Evolutionary conservation across 2,888 invertebrate species (phyloP).

Genomic region (Prenolepis imparis): DNA sequence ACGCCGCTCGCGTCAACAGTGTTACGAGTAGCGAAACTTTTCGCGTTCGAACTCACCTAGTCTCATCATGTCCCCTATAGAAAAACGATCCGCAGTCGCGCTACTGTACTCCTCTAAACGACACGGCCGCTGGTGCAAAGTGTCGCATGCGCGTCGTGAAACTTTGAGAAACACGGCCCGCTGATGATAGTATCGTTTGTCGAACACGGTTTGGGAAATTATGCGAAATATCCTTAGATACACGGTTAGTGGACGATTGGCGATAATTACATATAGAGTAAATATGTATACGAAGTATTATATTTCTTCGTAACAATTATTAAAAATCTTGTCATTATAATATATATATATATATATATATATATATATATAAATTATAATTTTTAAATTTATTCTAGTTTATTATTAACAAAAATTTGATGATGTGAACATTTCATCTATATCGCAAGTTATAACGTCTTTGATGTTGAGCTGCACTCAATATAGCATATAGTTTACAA

Average conservation of each 20-base stretch:
- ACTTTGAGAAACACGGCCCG: constrained; percentile 49
- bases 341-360: too few species aligned
- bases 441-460: not conserved
- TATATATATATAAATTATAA: too few species aligned
- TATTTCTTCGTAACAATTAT: not conserved
- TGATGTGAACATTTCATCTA: not conserved
- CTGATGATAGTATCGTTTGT: constrained; percentile 38
- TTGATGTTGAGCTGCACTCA: not conserved
- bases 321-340: not conserved
- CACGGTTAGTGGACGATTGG: constrained; percentile 4
- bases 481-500: not conserved
- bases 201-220: constrained; percentile 50
- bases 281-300: not conserved
- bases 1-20: constrained; percentile 26
- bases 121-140: constrained; percentile 30
- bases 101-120: constrained; percentile 34
- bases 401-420: not conserved
- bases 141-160: constrained; percentile 43
- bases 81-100: constrained; percentile 48
- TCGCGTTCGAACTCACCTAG: constrained; percentile 39
- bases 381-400: too few species aligned
- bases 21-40: constrained; percentile 54
- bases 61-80: constrained; percentile 52
- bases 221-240: constrained; percentile 41
- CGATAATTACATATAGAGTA: constrained; percentile 16